Base-by-base conservation (phyloP, 2,888 invertebrate genomes). In the Theretra japonica region DNA sequence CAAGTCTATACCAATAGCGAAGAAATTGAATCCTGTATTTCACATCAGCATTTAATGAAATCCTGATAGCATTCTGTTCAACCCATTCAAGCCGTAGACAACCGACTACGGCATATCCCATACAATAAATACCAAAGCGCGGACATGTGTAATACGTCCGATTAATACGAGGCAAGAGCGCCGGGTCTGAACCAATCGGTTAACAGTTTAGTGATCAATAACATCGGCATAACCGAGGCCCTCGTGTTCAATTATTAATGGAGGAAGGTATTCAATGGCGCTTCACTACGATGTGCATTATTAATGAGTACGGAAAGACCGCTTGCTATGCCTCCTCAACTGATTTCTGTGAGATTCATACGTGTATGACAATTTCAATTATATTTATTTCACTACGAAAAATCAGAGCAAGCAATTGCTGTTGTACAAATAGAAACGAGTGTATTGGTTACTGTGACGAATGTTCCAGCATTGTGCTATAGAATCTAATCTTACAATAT, bases 231-330 rank as follows among this genome's bases (percentile, higher is more conserved):
- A 81, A 80, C 78, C 77, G 74, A 75, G 70, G 74, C 77, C 71
- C 77, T 72, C 74, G 81, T 79, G 77, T 79, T 83, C 79, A 82
- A 85, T 82, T 82, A 86, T 84, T 81, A 77, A 84, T 75, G 73
- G 74, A 75, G 78, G 75, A 77, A 76, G 76, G 77, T 78, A 81
- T 82, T 81, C 79, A 79, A 73, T 80, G 76, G 73, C 58, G 70
- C 76, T 77, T 75, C 76, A 77, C 77, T 75, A 76, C 73, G 73
- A 76, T 74, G 73, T 84, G 77, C 82, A 84, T 74, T 75, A 75
- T 82, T 82, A 82, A 83, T 83, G 79, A 80, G 76, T 70, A 73
- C 73, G 68, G 58, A 50, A 58, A 48, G 41, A 28, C 8, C 60
- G 68, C 17, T 68, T n/a, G 25, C 30, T 6, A 21, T 21, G 30